Evolutionary conservation across 37 sponge, comb jelly and placozoan species (phyloP), one percentile per base, ranked within the genome.

Genomic region (Petrosia ficiformis): DNA sequence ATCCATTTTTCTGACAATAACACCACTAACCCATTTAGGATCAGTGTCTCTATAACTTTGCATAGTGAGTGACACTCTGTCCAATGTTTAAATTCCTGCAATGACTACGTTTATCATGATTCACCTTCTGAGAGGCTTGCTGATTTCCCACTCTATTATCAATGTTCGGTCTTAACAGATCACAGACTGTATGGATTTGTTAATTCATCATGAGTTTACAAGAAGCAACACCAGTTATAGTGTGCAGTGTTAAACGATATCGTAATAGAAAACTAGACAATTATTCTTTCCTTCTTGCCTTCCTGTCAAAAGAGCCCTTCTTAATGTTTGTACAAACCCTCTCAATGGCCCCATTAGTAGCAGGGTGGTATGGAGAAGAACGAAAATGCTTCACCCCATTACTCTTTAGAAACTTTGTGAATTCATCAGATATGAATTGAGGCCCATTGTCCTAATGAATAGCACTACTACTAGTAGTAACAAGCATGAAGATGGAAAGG

Each of bases 291-390:
- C 54, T 48, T 8, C 54, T 48, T 48, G 54, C 14, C 14, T 48
- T 48, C 54, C 54, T 48, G 54, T 61, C 63, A 26, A 26, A 24
- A 61, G 28, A 26, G 28, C 63, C 6, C n/a, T 8, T n/a, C n/a
- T 61, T 5, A 61, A n/a, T 5, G 26, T 61, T 61, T 61, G 63
- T 26, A 61, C 63, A 26, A n/a, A 11, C 6, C n/a, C 63, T 11
- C 28, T 61, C 63, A n/a, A n/a, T 29, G 5, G 28, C 28, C 5
- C 63, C 63, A 6, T 61, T 61, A 26, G 63, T 26, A 5, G 63
- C 63, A n/a, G 63, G 63, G n/a, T n/a, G 63, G 63, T 61, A 61
- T n/a, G 63, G 5, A 26, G 63, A 24, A 24, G 63, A 61, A 11
- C 28, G 6, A 26, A 6, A 61, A n/a, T 61, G 63, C n/a, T 61